Base-by-base conservation (phyloP, 1,140 invertebrate genomes). In the Bombus difficillimus region DNA sequence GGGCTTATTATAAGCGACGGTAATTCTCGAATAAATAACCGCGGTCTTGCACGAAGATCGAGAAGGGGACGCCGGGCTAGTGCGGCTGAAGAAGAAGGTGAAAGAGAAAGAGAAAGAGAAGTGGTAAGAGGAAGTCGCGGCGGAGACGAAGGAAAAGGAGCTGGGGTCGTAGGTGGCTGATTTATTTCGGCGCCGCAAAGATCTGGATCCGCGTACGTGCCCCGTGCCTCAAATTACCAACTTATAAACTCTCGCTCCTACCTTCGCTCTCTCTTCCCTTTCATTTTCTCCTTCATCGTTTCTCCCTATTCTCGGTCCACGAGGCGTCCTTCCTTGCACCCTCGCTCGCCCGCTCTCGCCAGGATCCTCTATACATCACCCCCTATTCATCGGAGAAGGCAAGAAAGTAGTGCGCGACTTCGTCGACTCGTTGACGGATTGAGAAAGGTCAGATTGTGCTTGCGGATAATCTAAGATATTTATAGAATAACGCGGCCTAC, bases 1-100 rank as follows among this genome's bases (percentile, higher is more conserved):
- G 93, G 92, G 94, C 94, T 95, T 95, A 95, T 95, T 94, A 95
- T 95, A 95, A 95, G 94, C 94, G 94, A 93, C 94, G 92, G 94
- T 95, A 95, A 95, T 95, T 95, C 94, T 93, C 93, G 93, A 95
- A 95, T 95, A 95, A 95, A 95, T 95, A 95, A 95, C 94, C 90
- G 93, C 90, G 91, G 86, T 88, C 91, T 91, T 91, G 88, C 82
- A 87, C 86, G 85, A 89, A 91, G 90, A 91, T 91, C 86, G 83
- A 71, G 79, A 85, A 87, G 85, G 88, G 85, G 85, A 68, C 39
- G 88, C n/a, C 71, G 64, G 66, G n/a, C 79, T 10, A 28, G 68
- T 72, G 74, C 10, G 34, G 39, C 22, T 39, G 73, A 25, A 47
- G 43, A 18, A 53, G 69, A 64, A 64, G 57, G 69, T 66, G 78